Percentiles rank a stretch among this genome's conserved stretches.
Evolutionary conservation across 2,888 invertebrate genomes (phyloP).

Genomic region (Hipparchia sbordonii): DNA sequence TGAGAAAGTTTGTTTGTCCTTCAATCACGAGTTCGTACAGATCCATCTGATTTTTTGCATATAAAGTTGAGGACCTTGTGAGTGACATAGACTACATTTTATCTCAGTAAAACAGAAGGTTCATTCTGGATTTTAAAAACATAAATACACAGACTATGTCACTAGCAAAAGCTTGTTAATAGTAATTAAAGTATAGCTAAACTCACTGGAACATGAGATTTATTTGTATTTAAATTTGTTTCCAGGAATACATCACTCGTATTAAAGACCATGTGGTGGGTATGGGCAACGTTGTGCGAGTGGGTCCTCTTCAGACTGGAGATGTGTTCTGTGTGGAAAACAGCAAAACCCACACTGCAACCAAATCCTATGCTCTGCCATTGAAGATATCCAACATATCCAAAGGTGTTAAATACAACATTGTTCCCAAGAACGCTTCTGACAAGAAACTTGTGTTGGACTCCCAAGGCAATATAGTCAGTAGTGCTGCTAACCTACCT

Average conservation of each 20-base stretch:
- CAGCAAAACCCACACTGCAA: conserved; percentile 66
- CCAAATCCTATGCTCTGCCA: conserved; percentile 76
- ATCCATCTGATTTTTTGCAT: too few relatives aligned
- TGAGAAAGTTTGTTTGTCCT: too few relatives aligned
- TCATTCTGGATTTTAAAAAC: too few relatives aligned
- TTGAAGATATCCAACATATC: conserved; percentile 76
- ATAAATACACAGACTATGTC: too few relatives aligned
- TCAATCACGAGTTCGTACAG: too few relatives aligned
- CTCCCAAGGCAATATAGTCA: conserved; percentile 75
- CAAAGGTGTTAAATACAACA: conserved; percentile 75
- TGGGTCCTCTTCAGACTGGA: conserved; percentile 78
- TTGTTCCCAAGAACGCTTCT: conserved; percentile 77
- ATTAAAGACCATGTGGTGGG: conserved; percentile 88
- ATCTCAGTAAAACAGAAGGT: too few relatives aligned
- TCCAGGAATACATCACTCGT: conserved; percentile 77
- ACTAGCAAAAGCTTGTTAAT: too few relatives aligned
- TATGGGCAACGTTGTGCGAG: conserved; percentile 87
- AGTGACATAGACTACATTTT: too few relatives aligned
- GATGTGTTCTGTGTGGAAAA: conserved; percentile 73
- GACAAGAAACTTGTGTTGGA: conserved; percentile 78
- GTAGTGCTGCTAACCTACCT: conserved; percentile 75
- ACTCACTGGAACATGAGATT: not conserved
- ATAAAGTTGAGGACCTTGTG: too few relatives aligned
- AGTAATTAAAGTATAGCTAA: too few relatives aligned
- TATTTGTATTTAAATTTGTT: conserved; percentile 20